phyloP scores from a whole-genome alignment of 92 coral and sea anemone genomes.

The Paramuricea clavata region DNA sequence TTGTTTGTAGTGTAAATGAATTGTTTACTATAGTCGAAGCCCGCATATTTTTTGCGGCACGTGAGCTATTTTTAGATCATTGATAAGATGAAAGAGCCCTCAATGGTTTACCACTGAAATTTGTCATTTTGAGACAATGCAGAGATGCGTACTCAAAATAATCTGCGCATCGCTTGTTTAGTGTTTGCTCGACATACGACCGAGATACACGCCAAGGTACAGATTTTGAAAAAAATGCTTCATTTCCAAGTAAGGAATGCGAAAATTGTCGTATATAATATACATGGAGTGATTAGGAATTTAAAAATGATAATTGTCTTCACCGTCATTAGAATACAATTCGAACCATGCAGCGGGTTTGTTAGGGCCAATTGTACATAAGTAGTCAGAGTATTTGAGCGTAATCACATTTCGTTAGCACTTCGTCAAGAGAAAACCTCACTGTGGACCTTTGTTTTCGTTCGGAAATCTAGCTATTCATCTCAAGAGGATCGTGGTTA shows the following conservation, averaged over 20 bases:
- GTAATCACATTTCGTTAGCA: slow-evolving; percentile 16
- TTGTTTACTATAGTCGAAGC: slow-evolving; percentile 18
- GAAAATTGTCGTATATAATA: slow-evolving; percentile 44
- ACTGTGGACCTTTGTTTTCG: background rate
- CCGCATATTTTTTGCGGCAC: slow-evolving; percentile 20
- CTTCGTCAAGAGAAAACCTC: slow-evolving; percentile 28
- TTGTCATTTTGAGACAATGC: background rate
- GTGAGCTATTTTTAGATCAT: slow-evolving; percentile 41
- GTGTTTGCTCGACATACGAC: background rate
- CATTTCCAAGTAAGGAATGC: slow-evolving; percentile 15
- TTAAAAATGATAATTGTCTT: slow-evolving; percentile 49
- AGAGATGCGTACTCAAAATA: background rate
- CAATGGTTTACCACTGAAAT: background rate
- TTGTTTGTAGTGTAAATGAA: slow-evolving; percentile 8
- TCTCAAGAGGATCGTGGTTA: slow-evolving; percentile 3
- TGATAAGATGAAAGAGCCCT: slow-evolving; percentile 36
- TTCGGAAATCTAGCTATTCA: slow-evolving; percentile 20
- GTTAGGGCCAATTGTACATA: slow-evolving; percentile 44
- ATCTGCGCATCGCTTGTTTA: background rate
- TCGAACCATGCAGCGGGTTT: slow-evolving; percentile 34
- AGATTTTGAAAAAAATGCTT: slow-evolving; percentile 1
- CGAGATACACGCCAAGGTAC: background rate
- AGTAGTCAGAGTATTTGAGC: slow-evolving; percentile 1
- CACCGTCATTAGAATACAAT: slow-evolving; percentile 59
- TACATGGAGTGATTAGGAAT: slow-evolving; percentile 53